These are phyloP conservation scores for Bradynema listronoti DNA, from an alignment of 1,140 invertebrate species.

Conservation along the genomic window DNA sequence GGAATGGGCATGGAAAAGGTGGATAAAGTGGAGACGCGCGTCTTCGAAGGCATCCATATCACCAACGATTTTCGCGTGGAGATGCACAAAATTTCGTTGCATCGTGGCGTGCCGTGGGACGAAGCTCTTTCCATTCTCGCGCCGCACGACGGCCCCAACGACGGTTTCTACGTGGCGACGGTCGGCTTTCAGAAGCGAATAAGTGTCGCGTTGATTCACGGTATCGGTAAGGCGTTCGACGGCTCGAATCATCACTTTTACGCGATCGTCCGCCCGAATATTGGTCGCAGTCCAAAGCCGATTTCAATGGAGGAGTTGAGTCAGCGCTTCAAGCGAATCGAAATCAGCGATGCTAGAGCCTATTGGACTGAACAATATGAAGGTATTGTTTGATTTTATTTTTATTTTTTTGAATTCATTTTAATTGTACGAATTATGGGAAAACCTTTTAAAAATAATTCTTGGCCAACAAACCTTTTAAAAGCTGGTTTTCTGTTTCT, in stretches of 20 bases:
- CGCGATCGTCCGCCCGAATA: conserved; percentile 59
- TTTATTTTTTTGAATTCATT: no score
- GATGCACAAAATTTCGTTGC: conserved; percentile 64
- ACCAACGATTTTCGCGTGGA: conserved; percentile 48
- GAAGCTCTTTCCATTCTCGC: conserved; percentile 67
- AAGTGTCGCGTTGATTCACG: conserved; percentile 65
- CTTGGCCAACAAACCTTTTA: no score
- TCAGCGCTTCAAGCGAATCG: conserved; percentile 83
- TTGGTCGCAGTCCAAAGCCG: conserved; percentile 73
- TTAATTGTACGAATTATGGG: no score
- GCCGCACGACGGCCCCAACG: conserved; percentile 65
- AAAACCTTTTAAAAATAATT: no score
- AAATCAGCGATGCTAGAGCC: conserved; percentile 67
- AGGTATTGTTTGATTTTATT: neutral
- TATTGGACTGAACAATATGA: conserved; percentile 82
- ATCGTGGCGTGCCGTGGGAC: conserved; percentile 85
- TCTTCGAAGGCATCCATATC: conserved; percentile 42
- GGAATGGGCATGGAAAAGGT: conserved; percentile 53
- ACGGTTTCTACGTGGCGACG: conserved; percentile 50
- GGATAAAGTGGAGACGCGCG: conserved; percentile 46
- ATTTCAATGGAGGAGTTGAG: conserved; percentile 82
- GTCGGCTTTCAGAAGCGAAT: conserved; percentile 41
- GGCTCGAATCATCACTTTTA: conserved; percentile 10
- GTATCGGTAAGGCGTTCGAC: conserved; percentile 8
- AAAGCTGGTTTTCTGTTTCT: no score